These are phyloP conservation scores for Desmophyllum pertusum DNA, from an alignment of 92 coral and sea anemone species.

Conservation along the genomic window DNA sequence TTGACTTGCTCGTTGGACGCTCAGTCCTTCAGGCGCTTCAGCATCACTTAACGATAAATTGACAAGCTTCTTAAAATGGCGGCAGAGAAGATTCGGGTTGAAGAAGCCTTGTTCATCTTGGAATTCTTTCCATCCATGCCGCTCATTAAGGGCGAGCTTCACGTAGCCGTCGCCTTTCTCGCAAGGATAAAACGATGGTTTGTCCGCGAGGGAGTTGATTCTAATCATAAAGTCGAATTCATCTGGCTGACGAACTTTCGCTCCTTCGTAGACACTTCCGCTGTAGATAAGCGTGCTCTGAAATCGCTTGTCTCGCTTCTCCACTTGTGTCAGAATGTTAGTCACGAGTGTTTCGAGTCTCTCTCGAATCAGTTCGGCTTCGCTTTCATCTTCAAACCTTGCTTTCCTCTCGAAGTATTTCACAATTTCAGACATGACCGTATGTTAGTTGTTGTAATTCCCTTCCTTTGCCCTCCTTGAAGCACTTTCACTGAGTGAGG, in stretches of 20 bases:
- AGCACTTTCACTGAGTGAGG: background rate
- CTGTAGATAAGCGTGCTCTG: conserved; percentile 24
- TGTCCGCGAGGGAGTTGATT: conserved; percentile 17
- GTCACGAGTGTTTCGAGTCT: background rate
- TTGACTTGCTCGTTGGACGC: conserved; percentile 4
- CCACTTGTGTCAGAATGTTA: background rate
- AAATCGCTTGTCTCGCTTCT: conserved; percentile 16
- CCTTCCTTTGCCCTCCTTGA: background rate
- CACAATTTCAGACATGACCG: background rate
- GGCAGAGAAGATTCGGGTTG: conserved; percentile 15
- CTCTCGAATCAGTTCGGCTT: conserved; percentile 10
- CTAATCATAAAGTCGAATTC: conserved; percentile 51
- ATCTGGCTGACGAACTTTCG: conserved; percentile 49
- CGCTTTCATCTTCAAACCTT: background rate
- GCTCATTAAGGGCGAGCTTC: conserved; percentile 2
- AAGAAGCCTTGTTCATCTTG: conserved; percentile 19
- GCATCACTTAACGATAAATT: background rate
- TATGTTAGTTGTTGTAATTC: background rate
- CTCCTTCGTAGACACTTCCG: conserved; percentile 51
- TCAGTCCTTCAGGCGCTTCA: conserved; percentile 3
- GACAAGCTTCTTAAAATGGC: conserved; percentile 29
- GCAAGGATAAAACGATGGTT: background rate
- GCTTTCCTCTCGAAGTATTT: background rate
- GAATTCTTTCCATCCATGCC: conserved; percentile 7
- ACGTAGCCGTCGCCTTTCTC: conserved; percentile 14